Conservation (phyloP, 2,797 vertebrate genomes). For the Cheirogaleus major region DNA sequence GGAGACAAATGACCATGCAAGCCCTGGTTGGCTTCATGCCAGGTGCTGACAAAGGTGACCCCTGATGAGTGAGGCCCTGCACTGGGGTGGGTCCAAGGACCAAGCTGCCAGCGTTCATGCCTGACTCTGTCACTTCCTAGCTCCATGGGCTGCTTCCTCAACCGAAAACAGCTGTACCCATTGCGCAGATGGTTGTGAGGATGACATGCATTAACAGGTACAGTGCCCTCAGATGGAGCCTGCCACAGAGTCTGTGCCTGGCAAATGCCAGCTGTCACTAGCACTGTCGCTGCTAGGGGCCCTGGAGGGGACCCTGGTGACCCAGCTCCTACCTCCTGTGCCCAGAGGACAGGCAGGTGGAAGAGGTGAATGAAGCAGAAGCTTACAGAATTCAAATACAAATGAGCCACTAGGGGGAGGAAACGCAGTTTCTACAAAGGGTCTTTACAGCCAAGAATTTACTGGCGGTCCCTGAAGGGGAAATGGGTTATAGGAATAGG, state of each 20-base stretch:
- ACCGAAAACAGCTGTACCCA: background rate
- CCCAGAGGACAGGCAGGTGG: background rate
- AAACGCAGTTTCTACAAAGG: background rate
- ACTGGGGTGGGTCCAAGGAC: background rate
- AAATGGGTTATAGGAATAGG: background rate
- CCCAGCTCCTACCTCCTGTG: background rate
- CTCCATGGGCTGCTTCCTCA: background rate
- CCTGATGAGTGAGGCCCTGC: background rate
- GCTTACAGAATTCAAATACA: background rate
- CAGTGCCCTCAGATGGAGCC: background rate
- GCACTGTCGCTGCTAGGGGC: fast-evolving
- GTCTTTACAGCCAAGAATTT: background rate
- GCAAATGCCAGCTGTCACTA: background rate
- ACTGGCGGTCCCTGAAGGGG: background rate
- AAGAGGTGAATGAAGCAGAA: background rate
- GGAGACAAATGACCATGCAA: background rate
- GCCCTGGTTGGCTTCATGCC: background rate
- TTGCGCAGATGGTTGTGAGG: too few relatives aligned
- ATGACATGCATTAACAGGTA: too few relatives aligned
- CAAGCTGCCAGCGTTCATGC: background rate
- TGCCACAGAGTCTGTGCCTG: background rate
- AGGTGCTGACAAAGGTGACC: background rate
- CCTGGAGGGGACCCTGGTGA: background rate
- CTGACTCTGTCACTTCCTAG: background rate
- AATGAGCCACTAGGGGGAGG: background rate